Percentiles rank a stretch among this genome's conserved stretches.
These are phyloP conservation scores for Pitangus sulphuratus DNA, from an alignment of 2,797 vertebrate species.

Conservation along the genomic window DNA sequence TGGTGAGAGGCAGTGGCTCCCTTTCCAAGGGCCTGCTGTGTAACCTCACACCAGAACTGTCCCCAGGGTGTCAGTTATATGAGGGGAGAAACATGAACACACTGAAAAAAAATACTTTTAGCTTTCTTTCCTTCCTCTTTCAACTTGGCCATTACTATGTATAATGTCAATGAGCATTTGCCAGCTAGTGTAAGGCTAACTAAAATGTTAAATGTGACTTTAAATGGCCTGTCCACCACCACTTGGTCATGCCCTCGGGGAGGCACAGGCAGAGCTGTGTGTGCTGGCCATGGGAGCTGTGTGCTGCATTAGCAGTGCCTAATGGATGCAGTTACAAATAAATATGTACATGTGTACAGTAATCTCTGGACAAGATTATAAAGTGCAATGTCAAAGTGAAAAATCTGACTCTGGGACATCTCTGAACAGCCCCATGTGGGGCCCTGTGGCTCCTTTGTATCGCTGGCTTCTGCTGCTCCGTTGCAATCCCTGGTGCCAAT, in stretches of 20 bases:
- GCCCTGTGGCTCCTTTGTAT: accelerated
- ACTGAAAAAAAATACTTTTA: background rate
- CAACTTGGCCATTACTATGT: background rate
- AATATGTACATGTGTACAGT: background rate
- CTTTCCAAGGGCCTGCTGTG: background rate
- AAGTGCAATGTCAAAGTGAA: background rate
- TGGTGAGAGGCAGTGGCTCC: background rate
- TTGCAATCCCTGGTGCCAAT: background rate
- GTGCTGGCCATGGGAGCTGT: background rate
- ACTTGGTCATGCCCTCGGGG: background rate
- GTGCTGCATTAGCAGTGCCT: background rate
- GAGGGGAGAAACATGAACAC: background rate
- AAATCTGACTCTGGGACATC: background rate
- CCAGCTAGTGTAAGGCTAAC: conserved; percentile 48
- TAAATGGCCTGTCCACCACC: conserved; percentile 28
- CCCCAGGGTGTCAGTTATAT: background rate
- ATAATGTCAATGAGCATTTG: conserved; percentile 39
- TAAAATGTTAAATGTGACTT: conserved; percentile 65
- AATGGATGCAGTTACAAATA: background rate
- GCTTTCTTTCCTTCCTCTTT: conserved; percentile 9
- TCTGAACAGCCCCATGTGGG: background rate
- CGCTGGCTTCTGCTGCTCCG: background rate
- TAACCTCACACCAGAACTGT: background rate
- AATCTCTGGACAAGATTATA: background rate
- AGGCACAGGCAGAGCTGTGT: background rate